Conservation (phyloP, 2,113 vertebrate genomes). For the Cinclus cinclus region DNA sequence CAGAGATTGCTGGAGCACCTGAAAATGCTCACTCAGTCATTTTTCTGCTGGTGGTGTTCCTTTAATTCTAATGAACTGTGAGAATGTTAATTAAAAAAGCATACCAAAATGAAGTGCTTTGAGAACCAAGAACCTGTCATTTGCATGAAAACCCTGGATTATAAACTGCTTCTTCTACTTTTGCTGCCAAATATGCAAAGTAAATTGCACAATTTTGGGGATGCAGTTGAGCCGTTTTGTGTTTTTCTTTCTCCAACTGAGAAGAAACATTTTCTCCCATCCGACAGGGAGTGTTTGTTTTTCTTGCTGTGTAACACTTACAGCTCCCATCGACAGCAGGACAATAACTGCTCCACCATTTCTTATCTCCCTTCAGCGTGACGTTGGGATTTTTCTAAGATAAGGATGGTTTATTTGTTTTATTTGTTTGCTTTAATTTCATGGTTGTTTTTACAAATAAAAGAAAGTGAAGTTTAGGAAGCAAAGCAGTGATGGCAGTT, state of each 20-base stretch:
- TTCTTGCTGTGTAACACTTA: not conserved
- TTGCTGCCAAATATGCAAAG: constrained; percentile 65
- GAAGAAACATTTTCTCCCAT: constrained; percentile 39
- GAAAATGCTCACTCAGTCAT: not conserved
- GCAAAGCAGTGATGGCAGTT: not conserved
- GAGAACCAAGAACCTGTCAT: constrained; percentile 56
- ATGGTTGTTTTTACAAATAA: not conserved
- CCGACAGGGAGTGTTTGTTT: constrained; percentile 12
- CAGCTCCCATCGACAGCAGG: not conserved
- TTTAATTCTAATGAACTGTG: not conserved
- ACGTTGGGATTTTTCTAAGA: not conserved
- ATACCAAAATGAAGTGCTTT: not conserved
- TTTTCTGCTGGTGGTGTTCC: not conserved
- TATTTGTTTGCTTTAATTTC: not conserved
- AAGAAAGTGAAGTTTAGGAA: not conserved
- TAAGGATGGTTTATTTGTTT: not conserved
- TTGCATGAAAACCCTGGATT: constrained; percentile 45
- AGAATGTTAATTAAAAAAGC: constrained; percentile 45
- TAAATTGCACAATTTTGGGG: constrained; percentile 58
- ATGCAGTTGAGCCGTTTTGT: constrained; percentile 23
- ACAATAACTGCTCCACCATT: not conserved
- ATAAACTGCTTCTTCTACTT: constrained; percentile 65
- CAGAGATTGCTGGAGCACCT: not conserved
- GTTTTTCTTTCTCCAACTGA: constrained; percentile 51
- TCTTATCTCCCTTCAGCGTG: not conserved